Evolutionary conservation across 2,113 vertebrate genomes (phyloP).

Genomic region (Hippopotamus amphibius): DNA sequence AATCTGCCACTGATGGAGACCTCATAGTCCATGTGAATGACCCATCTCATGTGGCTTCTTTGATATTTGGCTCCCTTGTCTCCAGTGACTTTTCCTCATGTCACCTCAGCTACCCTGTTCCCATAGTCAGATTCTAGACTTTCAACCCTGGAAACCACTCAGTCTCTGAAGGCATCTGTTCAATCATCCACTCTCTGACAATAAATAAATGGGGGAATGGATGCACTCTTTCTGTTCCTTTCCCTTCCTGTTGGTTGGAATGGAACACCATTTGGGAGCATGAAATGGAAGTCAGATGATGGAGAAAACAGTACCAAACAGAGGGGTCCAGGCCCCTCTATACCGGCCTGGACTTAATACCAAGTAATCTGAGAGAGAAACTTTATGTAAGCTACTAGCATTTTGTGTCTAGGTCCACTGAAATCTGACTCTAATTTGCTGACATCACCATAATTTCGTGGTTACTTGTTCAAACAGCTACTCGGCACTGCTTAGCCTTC

Average conservation of each 20-base stretch:
- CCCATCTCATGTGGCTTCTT: background rate
- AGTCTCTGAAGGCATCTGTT: background rate
- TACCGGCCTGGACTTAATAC: background rate
- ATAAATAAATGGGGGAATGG: background rate
- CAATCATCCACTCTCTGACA: background rate
- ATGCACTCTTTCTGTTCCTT: background rate
- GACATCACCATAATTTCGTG: background rate
- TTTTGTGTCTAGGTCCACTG: background rate
- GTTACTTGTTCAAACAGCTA: background rate
- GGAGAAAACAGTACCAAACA: background rate
- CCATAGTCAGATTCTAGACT: background rate
- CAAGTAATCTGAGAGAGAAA: background rate
- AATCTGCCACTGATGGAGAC: background rate
- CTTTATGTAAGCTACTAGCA: background rate
- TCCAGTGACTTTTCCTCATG: background rate
- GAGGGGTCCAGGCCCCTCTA: background rate
- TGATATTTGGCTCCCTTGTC: background rate
- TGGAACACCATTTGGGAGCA: background rate
- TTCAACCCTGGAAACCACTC: background rate
- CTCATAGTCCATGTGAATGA: background rate
- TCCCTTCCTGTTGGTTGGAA: background rate
- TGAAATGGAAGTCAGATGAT: background rate
- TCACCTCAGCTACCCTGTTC: background rate
- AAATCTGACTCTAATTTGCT: background rate
- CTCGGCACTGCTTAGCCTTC: background rate